Base-by-base conservation (phyloP, 92 coral and sea anemone genomes). In the Parazoanthus darwini region DNA sequence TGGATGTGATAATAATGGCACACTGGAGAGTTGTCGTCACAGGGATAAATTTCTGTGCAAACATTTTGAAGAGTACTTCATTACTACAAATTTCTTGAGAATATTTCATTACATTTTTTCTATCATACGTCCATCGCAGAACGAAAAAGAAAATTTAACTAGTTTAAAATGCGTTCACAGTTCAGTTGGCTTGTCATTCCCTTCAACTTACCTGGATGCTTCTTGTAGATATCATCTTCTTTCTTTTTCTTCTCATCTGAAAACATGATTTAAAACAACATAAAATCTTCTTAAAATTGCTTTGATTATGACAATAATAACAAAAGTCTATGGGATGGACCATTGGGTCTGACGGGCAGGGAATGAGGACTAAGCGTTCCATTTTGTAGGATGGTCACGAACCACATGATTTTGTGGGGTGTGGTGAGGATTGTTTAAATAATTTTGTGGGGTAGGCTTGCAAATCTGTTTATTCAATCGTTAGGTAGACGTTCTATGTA, bases 11-110 rank as follows among this genome's bases (percentile, higher is more conserved):
- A 95, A 29, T 92, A 86, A 10, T 79, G 48, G 68, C 98, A 95
- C 18, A 86, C 63, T 5, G 96, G 94, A 6, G 87, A 68, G 88
- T 95, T 92, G 91, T 95, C 94, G 0, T 89, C 91, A 74, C 98
- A 95, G 4, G 98, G 98, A 46, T 90, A 93, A 71, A 95, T 37
- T 35, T 86, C 94, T 88, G 72, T 82, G 63, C 26, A 80, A 6
- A 74, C 1, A 18, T 18, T 37, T 76, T 23, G 80, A 2, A 39
- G 42, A 74, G 3, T 13, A 8, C 33, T 20, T 38, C 37, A 35
- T 44, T 74, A 58, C 22, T 13, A 10, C 18, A 11, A 58, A 3
- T 58, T 58, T 29, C 33, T 58, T 11, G 70, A 63, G 70, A 63
- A 22, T 22, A 20, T 7, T 63, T 63, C 70, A 63, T 63, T 63